Percentiles rank a stretch among this genome's conserved stretches.
These are phyloP conservation scores for Acanthurus tractus DNA, from an alignment of 2,797 vertebrate genomes.

Conservation along the genomic window DNA sequence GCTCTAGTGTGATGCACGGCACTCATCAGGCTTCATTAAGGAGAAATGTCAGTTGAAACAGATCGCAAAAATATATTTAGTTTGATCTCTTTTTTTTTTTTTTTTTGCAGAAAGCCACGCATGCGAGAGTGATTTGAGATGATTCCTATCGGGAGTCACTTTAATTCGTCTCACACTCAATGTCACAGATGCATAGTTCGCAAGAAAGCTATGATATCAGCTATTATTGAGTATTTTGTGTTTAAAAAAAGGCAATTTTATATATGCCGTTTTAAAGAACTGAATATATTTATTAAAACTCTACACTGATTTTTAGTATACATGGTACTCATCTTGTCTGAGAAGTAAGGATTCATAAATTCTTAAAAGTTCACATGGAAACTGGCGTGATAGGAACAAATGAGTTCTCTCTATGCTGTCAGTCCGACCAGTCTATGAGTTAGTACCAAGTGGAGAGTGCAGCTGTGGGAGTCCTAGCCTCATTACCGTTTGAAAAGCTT, in stretches of 20 bases:
- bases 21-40: background rate
- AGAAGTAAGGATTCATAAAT: background rate
- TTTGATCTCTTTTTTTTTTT: too few species aligned
- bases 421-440: too few species aligned
- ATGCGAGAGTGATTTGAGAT: background rate
- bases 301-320: rapidly evolving
- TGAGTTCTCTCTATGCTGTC: background rate
- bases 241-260: background rate
- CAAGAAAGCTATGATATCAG: too few species aligned
- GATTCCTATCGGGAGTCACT: background rate
- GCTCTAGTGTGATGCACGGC: slow-evolving; percentile 19
- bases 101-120: background rate
- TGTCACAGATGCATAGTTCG: background rate
- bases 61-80: background rate
- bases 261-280: slow-evolving; percentile 50
- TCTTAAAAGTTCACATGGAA: slow-evolving; percentile 1
- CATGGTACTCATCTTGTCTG: rapidly evolving
- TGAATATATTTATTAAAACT: rapidly evolving
- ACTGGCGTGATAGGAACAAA: background rate
- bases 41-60: slow-evolving; percentile 9
- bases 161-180: background rate
- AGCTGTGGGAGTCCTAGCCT: background rate
- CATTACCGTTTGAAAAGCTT: background rate
- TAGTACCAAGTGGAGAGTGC: background rate
- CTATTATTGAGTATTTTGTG: too few species aligned